Evolutionary conservation across 1,140 invertebrate genomes (phyloP).

Genomic region (Ladona fulva): DNA sequence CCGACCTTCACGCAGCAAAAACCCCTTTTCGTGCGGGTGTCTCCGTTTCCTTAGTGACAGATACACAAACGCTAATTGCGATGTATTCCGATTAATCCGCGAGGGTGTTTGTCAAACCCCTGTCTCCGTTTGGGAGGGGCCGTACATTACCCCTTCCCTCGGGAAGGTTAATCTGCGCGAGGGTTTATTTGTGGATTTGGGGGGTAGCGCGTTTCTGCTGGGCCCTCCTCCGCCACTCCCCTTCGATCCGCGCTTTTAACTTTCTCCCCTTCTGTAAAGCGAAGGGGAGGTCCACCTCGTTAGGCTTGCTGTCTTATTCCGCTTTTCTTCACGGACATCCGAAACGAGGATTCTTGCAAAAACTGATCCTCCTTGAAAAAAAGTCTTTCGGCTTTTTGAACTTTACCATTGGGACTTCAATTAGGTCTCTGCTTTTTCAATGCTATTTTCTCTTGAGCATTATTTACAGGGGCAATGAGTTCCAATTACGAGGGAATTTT

Average conservation of each 20-base stretch:
- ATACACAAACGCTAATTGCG: conserved; percentile 4
- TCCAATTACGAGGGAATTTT: too few relatives aligned
- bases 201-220: not conserved
- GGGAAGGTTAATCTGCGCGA: not conserved
- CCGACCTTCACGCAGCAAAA: not conserved
- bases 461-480: too few relatives aligned
- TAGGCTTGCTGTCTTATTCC: too few relatives aligned
- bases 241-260: not conserved
- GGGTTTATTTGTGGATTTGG: not conserved
- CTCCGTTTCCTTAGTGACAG: not conserved
- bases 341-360: too few relatives aligned
- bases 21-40: too few relatives aligned
- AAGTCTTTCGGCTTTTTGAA: too few relatives aligned
- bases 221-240: not conserved
- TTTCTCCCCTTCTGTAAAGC: not conserved
- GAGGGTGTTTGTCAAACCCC: not conserved
- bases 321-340: too few relatives aligned
- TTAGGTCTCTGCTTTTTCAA: too few relatives aligned
- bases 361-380: too few relatives aligned
- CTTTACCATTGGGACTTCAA: too few relatives aligned
- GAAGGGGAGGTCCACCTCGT: too few relatives aligned
- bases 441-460: too few relatives aligned
- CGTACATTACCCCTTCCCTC: not conserved
- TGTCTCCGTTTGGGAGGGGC: not conserved
- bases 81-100: not conserved